These are phyloP conservation scores for Scaptomyza pallida DNA, from an alignment of 1,140 invertebrate species.

Conservation along the genomic window DNA sequence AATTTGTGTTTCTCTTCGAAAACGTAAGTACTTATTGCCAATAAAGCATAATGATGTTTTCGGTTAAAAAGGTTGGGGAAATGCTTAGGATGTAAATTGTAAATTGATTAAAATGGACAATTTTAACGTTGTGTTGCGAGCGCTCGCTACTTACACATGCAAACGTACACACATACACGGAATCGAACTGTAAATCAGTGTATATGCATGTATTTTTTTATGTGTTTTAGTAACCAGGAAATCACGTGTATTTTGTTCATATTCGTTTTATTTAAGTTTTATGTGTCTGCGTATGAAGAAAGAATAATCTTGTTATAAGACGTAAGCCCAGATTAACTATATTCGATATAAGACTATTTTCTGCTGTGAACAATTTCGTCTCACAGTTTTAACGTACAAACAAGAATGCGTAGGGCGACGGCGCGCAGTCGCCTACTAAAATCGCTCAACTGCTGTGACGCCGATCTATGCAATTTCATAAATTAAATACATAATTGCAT, in stretches of 20 bases:
- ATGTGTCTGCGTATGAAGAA: no score
- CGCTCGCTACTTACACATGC: constrained; percentile 63
- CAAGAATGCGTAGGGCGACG: no score
- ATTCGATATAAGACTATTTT: no score
- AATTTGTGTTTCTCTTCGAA: constrained; percentile 32
- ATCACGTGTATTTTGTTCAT: constrained; percentile 82
- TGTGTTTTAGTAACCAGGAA: constrained; percentile 72
- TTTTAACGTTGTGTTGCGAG: constrained; percentile 68
- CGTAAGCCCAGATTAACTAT: no score
- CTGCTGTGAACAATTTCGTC: no score
- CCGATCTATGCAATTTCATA: no score
- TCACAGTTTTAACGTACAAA: no score
- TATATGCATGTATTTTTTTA: constrained; percentile 71
- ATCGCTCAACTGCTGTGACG: no score
- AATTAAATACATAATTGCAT: no score
- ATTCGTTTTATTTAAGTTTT: constrained; percentile 65
- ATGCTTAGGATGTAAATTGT: constrained; percentile 49
- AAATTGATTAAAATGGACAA: constrained; percentile 65
- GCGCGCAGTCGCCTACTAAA: no score
- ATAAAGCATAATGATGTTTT: neutral
- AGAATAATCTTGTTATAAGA: no score
- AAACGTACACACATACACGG: constrained; percentile 60
- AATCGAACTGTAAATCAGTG: constrained; percentile 56
- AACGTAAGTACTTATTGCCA: constrained; percentile 48
- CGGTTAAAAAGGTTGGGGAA: constrained; percentile 3